Evolutionary conservation across 1,140 invertebrate genomes (phyloP).

Genomic region (Drosophila sp.): DNA sequence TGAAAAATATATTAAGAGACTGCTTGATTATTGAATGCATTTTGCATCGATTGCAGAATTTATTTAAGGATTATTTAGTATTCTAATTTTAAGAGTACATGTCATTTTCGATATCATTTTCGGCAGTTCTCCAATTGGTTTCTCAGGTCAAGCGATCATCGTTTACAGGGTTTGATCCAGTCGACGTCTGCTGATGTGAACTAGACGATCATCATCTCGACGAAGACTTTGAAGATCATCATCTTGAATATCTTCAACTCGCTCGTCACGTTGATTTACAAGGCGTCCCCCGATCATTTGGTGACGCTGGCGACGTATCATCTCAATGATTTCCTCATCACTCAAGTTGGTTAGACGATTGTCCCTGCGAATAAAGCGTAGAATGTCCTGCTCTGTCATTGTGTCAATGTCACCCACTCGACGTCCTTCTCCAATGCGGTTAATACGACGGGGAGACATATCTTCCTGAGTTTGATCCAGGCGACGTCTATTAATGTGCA

Average conservation of each 20-base stretch:
- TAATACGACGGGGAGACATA: constrained; percentile 7
- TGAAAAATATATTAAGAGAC: no score
- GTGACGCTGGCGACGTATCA: constrained; percentile 53
- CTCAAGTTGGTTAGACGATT: constrained; percentile 46
- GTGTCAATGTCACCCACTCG: constrained; percentile 30
- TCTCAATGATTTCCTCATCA: constrained; percentile 59
- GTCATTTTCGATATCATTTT: background rate
- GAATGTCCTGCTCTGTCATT: constrained; percentile 46
- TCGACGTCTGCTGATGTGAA: constrained; percentile 57
- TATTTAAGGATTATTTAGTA: constrained; percentile 23
- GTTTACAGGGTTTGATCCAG: background rate
- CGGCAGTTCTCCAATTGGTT: background rate
- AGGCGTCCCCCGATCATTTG: background rate
- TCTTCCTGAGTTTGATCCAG: constrained; percentile 1
- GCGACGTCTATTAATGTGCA: constrained; percentile 35
- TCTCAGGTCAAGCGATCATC: background rate
- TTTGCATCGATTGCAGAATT: constrained; percentile 58
- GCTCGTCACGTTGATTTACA: background rate
- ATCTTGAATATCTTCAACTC: background rate
- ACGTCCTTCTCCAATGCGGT: constrained; percentile 55
- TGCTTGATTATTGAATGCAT: constrained; percentile 40
- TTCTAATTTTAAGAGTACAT: constrained; percentile 8
- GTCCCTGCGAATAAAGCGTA: constrained; percentile 54
- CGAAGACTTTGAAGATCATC: constrained; percentile 46
- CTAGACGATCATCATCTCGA: constrained; percentile 56